Percentiles rank a stretch among this genome's conserved stretches.
Evolutionary conservation across 2,797 vertebrate species (phyloP).

Genomic region (Manis crassicaudata): DNA sequence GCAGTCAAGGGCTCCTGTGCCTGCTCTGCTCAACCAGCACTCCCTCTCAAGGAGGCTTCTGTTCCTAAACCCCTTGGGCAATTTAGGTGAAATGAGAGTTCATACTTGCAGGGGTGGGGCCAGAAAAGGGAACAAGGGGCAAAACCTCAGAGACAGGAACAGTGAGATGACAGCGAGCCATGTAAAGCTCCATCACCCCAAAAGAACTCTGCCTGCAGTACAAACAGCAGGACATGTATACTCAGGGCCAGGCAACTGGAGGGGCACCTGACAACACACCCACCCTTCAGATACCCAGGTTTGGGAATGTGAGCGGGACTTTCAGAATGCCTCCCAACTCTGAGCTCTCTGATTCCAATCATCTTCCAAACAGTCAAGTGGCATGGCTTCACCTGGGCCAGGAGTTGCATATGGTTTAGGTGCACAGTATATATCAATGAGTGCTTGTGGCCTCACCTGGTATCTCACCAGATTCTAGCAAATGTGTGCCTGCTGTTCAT

Average conservation of each 20-base stretch:
- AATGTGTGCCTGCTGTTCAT: accelerated
- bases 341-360: background rate
- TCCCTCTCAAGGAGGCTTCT: background rate
- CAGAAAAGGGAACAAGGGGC: background rate
- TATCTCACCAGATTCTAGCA: background rate
- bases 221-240: background rate
- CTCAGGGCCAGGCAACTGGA: background rate
- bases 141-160: background rate
- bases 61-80: background rate
- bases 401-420: background rate
- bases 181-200: background rate
- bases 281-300: background rate
- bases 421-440: background rate
- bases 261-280: background rate
- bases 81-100: background rate
- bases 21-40: background rate
- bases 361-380: background rate
- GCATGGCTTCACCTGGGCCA: background rate
- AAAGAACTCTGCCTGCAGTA: background rate
- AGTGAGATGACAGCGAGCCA: background rate
- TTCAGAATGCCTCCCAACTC: background rate
- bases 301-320: background rate
- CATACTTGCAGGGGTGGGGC: background rate
- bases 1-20: background rate
- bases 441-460: background rate